phyloP scores from a whole-genome alignment of 2,888 invertebrate genomes.

The Helobdella robusta region DNA sequence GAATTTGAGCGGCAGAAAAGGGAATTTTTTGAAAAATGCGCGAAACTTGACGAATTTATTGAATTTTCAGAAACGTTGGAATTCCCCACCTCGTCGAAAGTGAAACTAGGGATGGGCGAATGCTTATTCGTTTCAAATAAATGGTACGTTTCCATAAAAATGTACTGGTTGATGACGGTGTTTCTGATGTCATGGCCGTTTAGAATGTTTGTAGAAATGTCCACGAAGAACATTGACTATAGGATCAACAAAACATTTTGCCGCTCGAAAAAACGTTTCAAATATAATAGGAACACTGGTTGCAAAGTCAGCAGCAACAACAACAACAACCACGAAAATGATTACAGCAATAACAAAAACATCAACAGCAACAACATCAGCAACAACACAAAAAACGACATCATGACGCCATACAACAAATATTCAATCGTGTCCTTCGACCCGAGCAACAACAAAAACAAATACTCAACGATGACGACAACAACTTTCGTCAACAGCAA shows the following conservation, averaged over 20 bases:
- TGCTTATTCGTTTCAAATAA: background rate
- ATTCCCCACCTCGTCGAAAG: background rate
- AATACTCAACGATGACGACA: background rate
- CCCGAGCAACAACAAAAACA: background rate
- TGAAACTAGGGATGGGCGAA: background rate
- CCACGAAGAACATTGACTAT: background rate
- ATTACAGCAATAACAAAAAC: too few relatives aligned
- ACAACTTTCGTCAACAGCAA: too few relatives aligned
- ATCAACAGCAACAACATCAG: background rate
- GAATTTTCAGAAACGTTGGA: constrained; percentile 13
- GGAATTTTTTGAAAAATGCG: background rate
- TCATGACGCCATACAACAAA: too few relatives aligned
- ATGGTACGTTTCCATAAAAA: constrained; percentile 5
- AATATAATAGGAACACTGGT: too few relatives aligned
- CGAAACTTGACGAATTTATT: constrained; percentile 13
- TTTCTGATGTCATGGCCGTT: constrained; percentile 20
- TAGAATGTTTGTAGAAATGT: constrained; percentile 11
- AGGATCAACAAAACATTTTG: constrained; percentile 9
- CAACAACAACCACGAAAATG: too few relatives aligned
- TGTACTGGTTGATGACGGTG: constrained; percentile 14
- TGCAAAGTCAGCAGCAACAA: too few relatives aligned
- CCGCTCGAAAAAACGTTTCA: too few relatives aligned
- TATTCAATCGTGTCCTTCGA: too few relatives aligned
- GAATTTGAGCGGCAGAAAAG: constrained; percentile 18
- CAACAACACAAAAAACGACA: background rate